A percentile compares a stretch with the other conserved stretches of the same genome.
phyloP scores from a whole-genome alignment of 2,888 invertebrate species.

The Pyrrhia umbra region DNA sequence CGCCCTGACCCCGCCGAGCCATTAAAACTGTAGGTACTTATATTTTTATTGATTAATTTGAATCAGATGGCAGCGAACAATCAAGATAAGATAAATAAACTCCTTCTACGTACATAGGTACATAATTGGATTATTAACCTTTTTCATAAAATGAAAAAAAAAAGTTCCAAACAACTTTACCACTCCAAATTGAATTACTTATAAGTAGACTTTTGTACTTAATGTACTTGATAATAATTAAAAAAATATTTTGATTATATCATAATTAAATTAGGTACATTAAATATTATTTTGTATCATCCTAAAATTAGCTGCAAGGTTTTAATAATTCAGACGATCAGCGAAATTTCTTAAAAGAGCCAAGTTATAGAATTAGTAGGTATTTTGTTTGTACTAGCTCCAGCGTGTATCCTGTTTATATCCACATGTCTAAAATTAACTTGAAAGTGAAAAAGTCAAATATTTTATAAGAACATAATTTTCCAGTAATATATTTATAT shows the following conservation, averaged over 20 bases:
- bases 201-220: neutral
- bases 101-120: slow-evolving; percentile 3
- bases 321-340: too few relatives aligned
- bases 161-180: neutral
- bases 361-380: too few relatives aligned
- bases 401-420: slow-evolving; percentile 1
- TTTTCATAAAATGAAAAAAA: slow-evolving; percentile 8
- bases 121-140: slow-evolving; percentile 14
- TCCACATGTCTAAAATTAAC: neutral
- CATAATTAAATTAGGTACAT: too few relatives aligned
- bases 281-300: too few relatives aligned
- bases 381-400: neutral
- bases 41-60: slow-evolving; percentile 76
- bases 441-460: slow-evolving; percentile 31
- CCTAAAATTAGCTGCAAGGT: too few relatives aligned
- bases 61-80: slow-evolving; percentile 64
- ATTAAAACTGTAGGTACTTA: slow-evolving; percentile 57
- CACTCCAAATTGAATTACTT: neutral
- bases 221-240: too few relatives aligned
- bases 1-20: slow-evolving; percentile 65
- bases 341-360: too few relatives aligned
- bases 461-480: slow-evolving; percentile 50
- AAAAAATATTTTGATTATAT: too few relatives aligned
- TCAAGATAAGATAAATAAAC: slow-evolving; percentile 64
- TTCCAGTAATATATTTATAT: slow-evolving; percentile 62